Percentiles rank a stretch among this genome's conserved stretches.
Evolutionary conservation across 2,797 vertebrate species (phyloP).

Genomic region (Poliocrania exsul): DNA sequence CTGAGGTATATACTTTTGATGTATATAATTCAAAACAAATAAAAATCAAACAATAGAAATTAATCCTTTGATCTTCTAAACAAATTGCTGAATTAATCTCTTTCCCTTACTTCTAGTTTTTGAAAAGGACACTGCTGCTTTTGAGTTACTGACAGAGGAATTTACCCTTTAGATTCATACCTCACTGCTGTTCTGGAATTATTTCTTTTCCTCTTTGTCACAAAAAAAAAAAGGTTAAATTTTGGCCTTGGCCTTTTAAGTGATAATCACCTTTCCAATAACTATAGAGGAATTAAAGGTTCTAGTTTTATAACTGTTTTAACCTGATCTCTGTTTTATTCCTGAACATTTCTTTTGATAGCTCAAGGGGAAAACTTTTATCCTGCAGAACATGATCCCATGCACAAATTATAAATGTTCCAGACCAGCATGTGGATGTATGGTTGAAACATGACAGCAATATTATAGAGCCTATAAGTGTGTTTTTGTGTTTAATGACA

Average conservation of each 20-base stretch:
- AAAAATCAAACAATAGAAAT: conserved; percentile 39
- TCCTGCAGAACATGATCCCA: background rate
- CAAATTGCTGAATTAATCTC: background rate
- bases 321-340: background rate
- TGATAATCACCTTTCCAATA: background rate
- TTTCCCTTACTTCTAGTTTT: background rate
- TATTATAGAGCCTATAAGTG: background rate
- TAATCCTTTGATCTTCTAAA: conserved; percentile 14
- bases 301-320: background rate
- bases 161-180: background rate
- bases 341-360: background rate
- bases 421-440: background rate
- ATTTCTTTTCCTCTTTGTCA: background rate
- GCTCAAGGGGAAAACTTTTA: background rate
- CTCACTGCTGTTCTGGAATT: background rate
- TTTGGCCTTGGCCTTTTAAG: background rate
- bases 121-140: background rate
- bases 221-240: background rate
- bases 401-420: background rate
- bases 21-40: conserved; percentile 32
- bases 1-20: background rate
- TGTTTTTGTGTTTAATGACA: background rate
- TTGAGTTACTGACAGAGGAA: background rate
- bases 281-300: background rate
- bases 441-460: background rate